These are phyloP conservation scores for Zaprionus bogoriensis DNA, from an alignment of 2,888 invertebrate species.

Conservation along the genomic window DNA sequence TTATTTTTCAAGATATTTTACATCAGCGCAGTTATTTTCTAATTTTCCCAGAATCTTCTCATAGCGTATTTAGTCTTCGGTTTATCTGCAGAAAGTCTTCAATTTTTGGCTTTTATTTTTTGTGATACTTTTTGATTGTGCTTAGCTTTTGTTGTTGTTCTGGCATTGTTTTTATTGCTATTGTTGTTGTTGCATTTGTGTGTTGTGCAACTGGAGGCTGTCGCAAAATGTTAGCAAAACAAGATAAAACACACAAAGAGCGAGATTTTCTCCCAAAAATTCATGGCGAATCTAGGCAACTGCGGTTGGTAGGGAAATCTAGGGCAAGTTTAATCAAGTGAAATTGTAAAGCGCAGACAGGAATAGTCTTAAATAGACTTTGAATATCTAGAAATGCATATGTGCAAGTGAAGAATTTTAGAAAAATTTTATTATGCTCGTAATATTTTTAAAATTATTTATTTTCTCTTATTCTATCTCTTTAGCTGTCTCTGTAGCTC, in stretches of 20 bases:
- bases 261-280: neutral
- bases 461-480: no score
- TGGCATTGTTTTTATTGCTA: neutral
- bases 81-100: neutral
- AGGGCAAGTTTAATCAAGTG: constrained; percentile 1
- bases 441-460: no score
- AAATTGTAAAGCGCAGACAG: neutral
- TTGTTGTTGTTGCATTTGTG: neutral
- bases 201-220: neutral
- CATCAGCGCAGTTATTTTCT: neutral
- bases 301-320: neutral
- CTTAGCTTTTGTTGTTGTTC: constrained; percentile 7
- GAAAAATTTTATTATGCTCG: no score
- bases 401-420: no score
- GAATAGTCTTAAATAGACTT: neutral
- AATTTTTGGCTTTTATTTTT: neutral
- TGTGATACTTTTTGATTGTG: constrained; percentile 7
- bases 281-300: constrained; percentile 1
- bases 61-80: neutral
- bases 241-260: constrained; percentile 14
- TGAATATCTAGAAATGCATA: no score
- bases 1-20: no score
- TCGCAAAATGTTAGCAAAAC: constrained; percentile 10
- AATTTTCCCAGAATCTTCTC: neutral
- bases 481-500: no score